A percentile compares a stretch with the other conserved stretches of the same genome.
Evolutionary conservation across 2,113 vertebrate species (phyloP).

Genomic region (Syngnathus floridae): DNA sequence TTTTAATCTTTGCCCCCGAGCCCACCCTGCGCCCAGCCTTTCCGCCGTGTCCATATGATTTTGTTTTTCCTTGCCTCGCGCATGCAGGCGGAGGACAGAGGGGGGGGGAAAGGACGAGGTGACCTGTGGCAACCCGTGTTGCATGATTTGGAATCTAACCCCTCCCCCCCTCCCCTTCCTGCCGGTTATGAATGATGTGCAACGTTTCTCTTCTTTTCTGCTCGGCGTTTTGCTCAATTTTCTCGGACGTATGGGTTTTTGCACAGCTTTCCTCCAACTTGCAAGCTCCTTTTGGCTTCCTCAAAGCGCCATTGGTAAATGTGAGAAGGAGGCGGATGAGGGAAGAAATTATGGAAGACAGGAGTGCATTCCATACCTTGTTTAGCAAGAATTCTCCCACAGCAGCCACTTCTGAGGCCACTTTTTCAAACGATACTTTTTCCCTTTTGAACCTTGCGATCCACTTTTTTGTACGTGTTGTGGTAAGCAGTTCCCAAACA

Average conservation of each 20-base stretch:
- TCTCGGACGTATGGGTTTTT: constrained; percentile 30
- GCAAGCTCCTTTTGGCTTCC: constrained; percentile 23
- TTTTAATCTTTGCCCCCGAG: constrained; percentile 58
- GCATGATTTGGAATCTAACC: constrained; percentile 65
- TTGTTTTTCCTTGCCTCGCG: constrained; percentile 24
- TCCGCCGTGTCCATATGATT: constrained; percentile 37
- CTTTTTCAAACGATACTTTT: constrained; percentile 12
- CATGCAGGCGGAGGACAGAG: constrained; percentile 8
- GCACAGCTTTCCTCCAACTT: constrained; percentile 26
- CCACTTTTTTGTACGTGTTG: background rate
- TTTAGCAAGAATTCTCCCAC: constrained; percentile 70
- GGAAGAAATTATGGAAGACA: constrained; percentile 70
- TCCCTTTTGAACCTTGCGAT: background rate
- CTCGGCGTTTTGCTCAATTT: constrained; percentile 20
- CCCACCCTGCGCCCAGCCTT: constrained; percentile 44
- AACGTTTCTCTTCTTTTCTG: constrained; percentile 16
- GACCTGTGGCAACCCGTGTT: constrained; percentile 22
- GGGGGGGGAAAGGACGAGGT: background rate
- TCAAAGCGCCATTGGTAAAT: constrained; percentile 59
- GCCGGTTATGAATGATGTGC: constrained; percentile 37
- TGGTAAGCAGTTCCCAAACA: background rate
- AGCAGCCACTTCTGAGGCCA: constrained; percentile 42
- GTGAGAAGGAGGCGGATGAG: constrained; percentile 61
- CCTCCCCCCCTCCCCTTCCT: constrained; percentile 13
- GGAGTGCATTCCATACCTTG: constrained; percentile 77